Percentiles rank a stretch among this genome's conserved stretches.
Conservation (phyloP, 1,140 invertebrate species). For the Diabrotica undecimpunctata region DNA sequence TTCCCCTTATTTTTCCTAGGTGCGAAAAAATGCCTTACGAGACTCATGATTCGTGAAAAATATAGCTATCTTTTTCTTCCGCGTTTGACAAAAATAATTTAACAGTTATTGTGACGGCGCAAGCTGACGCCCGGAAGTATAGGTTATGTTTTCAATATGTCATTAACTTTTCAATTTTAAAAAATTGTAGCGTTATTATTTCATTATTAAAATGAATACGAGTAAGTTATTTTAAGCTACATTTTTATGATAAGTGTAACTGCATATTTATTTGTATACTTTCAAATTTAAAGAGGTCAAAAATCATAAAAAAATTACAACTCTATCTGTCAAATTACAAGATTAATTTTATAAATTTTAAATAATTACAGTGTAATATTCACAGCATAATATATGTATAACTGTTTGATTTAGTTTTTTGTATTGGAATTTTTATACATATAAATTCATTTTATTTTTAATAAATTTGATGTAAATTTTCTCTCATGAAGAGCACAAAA, state of each 20-base stretch:
- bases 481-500: neutral
- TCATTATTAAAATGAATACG: constrained; percentile 7
- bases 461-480: neutral
- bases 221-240: neutral
- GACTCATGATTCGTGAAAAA: no score
- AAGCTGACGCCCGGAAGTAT: constrained; percentile 5
- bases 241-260: neutral
- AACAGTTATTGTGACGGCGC: neutral
- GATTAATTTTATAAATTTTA: neutral
- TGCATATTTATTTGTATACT: neutral
- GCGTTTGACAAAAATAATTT: no score
- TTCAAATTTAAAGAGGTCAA: neutral
- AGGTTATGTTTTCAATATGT: constrained; percentile 11
- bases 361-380: neutral
- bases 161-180: neutral
- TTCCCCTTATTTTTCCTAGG: no score
- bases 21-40: no score
- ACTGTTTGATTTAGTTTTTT: no score
- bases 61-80: no score
- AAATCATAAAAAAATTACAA: no score
- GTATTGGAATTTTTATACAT: neutral
- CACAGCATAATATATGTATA: neutral
- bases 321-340: neutral
- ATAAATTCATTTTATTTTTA: neutral
- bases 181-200: neutral